Base-by-base conservation (phyloP, 2,888 invertebrate genomes). In the Vannuccia rotundouncinata region DNA sequence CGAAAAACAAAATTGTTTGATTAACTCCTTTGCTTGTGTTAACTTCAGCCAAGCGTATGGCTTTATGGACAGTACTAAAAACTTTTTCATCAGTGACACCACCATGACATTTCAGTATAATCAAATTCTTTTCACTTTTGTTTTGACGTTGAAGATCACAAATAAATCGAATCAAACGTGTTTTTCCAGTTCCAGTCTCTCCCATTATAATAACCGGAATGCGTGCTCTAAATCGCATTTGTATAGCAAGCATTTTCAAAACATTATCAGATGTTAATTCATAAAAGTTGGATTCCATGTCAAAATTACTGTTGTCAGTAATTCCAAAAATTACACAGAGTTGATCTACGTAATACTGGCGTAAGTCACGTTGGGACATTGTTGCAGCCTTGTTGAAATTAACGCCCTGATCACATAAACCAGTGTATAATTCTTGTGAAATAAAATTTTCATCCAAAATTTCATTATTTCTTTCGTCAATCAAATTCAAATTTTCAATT, bases 161-260 rank as follows among this genome's bases (percentile, higher is more conserved):
- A 84, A 86, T 84, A 82, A 86, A 87, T 82, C 85, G 84, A 29
- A 86, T 83, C 27, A 87, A 83, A 27, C 85, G 82, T 2, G 87
- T 87, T 82, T 87, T 87, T 1, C 87, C 87, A 83, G 86, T 87
- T 1, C 87, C 87, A 5, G 87, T 87, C 81, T 87, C 87, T 28
- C 87, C 87, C 87, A 87, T 87, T 22, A 87, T 84, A 25, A 87
- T 84, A n/a, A 87, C 87, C 45, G 86, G 87, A 77, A 87, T 86
- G 74, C 84, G 83, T 83, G 86, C 86, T 85, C 85, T 84, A 82
- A 87, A 85, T 79, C 86, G 83, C 85, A 86, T 85, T 83, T 85
- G 85, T n/a, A 87, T 86, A 31, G 86, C 86, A 79, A 86, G 83
- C 31, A 87, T 86, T 78, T 87, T 87, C 82, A 86, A 85, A 59